Conservation (phyloP, 2,113 vertebrate genomes). For the Maccullochella peelii region DNA sequence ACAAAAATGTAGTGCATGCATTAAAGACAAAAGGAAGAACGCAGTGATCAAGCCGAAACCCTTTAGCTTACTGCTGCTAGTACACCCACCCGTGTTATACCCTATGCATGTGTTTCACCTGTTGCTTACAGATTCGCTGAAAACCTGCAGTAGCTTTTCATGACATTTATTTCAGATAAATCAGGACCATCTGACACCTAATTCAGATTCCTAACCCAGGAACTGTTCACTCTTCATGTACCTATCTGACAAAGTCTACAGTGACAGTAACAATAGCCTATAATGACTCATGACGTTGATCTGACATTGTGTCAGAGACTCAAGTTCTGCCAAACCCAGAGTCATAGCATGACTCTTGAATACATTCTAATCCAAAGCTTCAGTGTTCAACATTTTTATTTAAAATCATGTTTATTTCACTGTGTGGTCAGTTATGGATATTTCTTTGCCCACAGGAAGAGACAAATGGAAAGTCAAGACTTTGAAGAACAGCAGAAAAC, state of each 20-base stretch:
- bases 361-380: constrained; percentile 20
- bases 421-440: neutral
- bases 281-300: neutral
- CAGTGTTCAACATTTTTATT: neutral
- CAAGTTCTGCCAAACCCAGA: neutral
- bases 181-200: neutral
- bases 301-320: neutral
- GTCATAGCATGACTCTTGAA: neutral
- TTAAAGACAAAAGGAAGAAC: constrained; percentile 13
- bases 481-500: constrained; percentile 37
- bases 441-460: constrained; percentile 21
- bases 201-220: neutral
- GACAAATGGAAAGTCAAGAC: constrained; percentile 9
- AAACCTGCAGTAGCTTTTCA: neutral
- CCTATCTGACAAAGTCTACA: neutral
- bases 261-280: neutral
- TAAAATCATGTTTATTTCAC: constrained; percentile 4
- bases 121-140: neutral
- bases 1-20: neutral
- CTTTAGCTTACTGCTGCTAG: neutral
- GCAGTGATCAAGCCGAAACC: constrained; percentile 9
- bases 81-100: neutral
- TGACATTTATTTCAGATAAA: neutral
- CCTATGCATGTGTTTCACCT: neutral
- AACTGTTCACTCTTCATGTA: neutral